Conservation (phyloP, 1,140 invertebrate genomes). For the Diuraphis noxia region DNA sequence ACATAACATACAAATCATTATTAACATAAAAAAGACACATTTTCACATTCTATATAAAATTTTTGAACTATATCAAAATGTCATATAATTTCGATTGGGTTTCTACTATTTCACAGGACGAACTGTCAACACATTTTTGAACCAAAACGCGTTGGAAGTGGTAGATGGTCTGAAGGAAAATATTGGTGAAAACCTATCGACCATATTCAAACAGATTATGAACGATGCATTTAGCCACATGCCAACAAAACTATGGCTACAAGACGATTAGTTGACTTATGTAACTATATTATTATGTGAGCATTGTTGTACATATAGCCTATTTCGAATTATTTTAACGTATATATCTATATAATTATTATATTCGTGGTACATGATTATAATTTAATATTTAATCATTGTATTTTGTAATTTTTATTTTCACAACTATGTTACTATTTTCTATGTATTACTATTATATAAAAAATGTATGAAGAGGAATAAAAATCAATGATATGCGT, state of each 20-base stretch:
- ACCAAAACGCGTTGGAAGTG: slow-evolving; percentile 62
- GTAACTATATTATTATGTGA: neutral
- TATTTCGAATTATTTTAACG: slow-evolving; percentile 19
- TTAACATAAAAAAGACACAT: neutral
- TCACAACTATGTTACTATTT: slow-evolving; percentile 17
- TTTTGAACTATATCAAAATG: neutral
- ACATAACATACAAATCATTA: neutral
- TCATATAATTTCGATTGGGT: neutral
- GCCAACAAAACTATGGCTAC: slow-evolving; percentile 61
- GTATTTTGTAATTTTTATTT: slow-evolving; percentile 20
- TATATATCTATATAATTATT: neutral
- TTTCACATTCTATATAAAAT: neutral
- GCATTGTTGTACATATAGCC: slow-evolving; percentile 36
- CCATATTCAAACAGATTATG: slow-evolving; percentile 62
- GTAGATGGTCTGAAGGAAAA: slow-evolving; percentile 61
- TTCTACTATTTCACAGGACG: slow-evolving; percentile 59
- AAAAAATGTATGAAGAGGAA: slow-evolving; percentile 22
- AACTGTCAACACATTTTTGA: slow-evolving; percentile 63
- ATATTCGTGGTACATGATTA: neutral
- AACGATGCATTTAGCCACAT: slow-evolving; percentile 62
- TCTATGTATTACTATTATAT: slow-evolving; percentile 27
- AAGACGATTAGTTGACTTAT: slow-evolving; percentile 49
- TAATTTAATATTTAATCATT: neutral
- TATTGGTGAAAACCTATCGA: slow-evolving; percentile 60
- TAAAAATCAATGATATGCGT: slow-evolving; percentile 1